These are phyloP conservation scores for Spea bombifrons DNA, from an alignment of 2,113 vertebrate species.

Conservation along the genomic window DNA sequence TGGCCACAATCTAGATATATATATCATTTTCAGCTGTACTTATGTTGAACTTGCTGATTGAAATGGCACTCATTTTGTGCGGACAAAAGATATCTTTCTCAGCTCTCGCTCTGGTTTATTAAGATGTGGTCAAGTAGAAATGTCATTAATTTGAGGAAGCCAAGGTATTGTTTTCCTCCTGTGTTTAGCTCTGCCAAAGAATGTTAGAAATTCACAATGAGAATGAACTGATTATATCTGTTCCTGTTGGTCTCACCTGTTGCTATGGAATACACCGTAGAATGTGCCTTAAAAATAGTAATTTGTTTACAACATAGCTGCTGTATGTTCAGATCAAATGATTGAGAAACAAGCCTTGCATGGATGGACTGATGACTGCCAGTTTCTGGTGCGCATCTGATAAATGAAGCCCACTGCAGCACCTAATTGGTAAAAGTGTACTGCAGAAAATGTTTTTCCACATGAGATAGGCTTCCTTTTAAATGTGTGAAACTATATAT, in stretches of 20 bases:
- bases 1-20: slow-evolving; percentile 48
- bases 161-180: slow-evolving; percentile 50
- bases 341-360: slow-evolving; percentile 14
- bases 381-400: slow-evolving; percentile 24
- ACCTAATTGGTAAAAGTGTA: slow-evolving; percentile 31
- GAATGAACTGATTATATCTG: slow-evolving; percentile 41
- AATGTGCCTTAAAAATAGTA: slow-evolving; percentile 46
- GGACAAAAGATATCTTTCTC: slow-evolving; percentile 56
- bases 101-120: slow-evolving; percentile 55
- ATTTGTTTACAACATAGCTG: slow-evolving; percentile 37
- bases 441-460: slow-evolving; percentile 29
- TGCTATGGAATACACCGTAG: slow-evolving; percentile 16
- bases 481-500: neutral
- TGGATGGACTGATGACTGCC: slow-evolving; percentile 32
- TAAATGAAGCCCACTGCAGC: slow-evolving; percentile 24
- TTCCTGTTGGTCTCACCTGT: slow-evolving; percentile 32
- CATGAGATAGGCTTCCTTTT: slow-evolving; percentile 21
- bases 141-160: slow-evolving; percentile 55
- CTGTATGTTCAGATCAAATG: slow-evolving; percentile 35
- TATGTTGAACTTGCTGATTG: slow-evolving; percentile 58
- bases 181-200: slow-evolving; percentile 44
- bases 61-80: slow-evolving; percentile 60
- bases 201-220: slow-evolving; percentile 46
- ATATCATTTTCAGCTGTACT: slow-evolving; percentile 55
- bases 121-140: slow-evolving; percentile 60